Evolutionary conservation across 2,888 invertebrate genomes (phyloP).

Genomic region (Phorcus lineatus): DNA sequence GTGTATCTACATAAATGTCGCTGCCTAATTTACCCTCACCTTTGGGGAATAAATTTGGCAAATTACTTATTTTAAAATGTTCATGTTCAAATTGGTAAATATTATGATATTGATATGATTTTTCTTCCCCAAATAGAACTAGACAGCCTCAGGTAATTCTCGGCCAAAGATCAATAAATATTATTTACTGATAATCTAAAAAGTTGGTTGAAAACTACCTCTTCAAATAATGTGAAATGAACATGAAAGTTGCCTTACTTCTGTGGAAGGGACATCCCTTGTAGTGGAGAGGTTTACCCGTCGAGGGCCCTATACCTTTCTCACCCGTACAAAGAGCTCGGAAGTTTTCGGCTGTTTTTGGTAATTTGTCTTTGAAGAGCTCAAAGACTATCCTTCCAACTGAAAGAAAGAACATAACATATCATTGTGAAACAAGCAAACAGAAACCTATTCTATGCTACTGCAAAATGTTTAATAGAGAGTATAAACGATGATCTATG

Average conservation of each 20-base stretch:
- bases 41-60: no score
- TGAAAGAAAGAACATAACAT: slow-evolving; percentile 35
- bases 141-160: no score
- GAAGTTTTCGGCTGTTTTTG: slow-evolving; percentile 75
- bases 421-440: background rate
- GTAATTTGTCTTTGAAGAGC: slow-evolving; percentile 70
- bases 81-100: no score
- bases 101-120: no score
- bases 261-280: slow-evolving; percentile 74
- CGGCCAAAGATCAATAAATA: no score
- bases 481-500: background rate
- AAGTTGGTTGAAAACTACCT: no score
- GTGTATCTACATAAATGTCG: no score
- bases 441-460: background rate
- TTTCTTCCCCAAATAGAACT: no score
- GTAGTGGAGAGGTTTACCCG: slow-evolving; percentile 76
- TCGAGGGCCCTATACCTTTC: slow-evolving; percentile 67
- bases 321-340: slow-evolving; percentile 75
- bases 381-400: slow-evolving; percentile 72
- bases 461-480: background rate
- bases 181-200: no score
- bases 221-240: no score
- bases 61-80: no score
- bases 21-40: no score
- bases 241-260: slow-evolving; percentile 57